Base-by-base conservation (phyloP, 2,888 invertebrate species). In the Creontiades dilutus region DNA sequence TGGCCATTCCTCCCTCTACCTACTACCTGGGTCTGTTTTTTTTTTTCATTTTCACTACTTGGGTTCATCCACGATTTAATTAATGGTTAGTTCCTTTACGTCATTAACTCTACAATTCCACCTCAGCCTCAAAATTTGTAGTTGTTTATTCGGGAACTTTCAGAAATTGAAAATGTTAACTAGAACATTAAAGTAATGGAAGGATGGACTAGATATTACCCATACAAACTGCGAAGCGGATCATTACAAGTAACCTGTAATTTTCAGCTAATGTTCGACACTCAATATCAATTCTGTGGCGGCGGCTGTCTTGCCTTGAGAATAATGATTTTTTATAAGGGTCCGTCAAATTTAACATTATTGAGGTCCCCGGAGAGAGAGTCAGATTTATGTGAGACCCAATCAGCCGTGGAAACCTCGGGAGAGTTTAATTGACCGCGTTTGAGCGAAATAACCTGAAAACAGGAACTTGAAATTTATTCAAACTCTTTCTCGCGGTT, bases 261-360 rank as follows among this genome's bases (percentile, higher is more conserved):
- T 84, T 84, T 84, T 23, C 57, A 27, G 52, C 82, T 82, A 48
- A 82, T 48, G 52, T 23, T 82, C 82, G 7, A 48, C 82, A 82
- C 82, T 82, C 82, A 48, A 82, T 82, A 82, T 82, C 48, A 52
- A 82, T 82, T 82, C 82, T 11, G 19, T 13, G n/a, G 19, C 52
- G 52, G 82, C 82, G 82, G 52, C n/a, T n/a, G n/a, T 19, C 12
- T 80, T 28, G 37, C 82, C 82, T 48, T 82, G 52, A 82, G 11
- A 28, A n/a, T 14, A 27, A 14, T 14, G 14, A 37, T 37, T 37
- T 37, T 7, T 2, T 7, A 16, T 11, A 47, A 23, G 48, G 48
- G 19, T 82, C 27, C 57, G 57, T 84, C 84, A 55, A 84, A 55
- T 57, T 84, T 84, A 84, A 55, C 57, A 84, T 19, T 61, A 61